Evolutionary conservation across 1,140 invertebrate species (phyloP), one percentile per base, ranked within the genome.

Genomic region (Lordiphosa clarofinis): DNA sequence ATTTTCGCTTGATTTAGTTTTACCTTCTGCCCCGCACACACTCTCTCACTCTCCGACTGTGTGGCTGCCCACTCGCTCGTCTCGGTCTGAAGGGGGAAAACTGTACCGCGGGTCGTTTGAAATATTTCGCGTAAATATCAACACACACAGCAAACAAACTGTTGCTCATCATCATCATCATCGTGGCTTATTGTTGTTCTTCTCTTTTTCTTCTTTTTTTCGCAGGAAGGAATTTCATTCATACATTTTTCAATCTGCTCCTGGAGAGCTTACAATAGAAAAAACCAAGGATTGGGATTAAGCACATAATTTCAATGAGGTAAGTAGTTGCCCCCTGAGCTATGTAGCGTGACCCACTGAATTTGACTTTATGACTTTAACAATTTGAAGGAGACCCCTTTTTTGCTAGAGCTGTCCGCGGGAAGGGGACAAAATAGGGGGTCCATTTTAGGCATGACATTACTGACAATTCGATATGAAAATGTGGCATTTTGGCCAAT

Each of bases 41-140:
- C 15, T 10, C 28, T 39, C 19, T 35, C 39, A 5, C 7, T 37
- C 40, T 37, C 15, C 36, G 19, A 31, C 21, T 42, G 24, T 40
- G 35, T 50, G 31, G 7, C 24, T 56, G 60, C 48, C 21, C 7
- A 37, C 38, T 24, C 62, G 49, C 38, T 46, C 21, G 60, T 53
- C 36, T 66, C 37, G 52, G 42, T 56, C 33, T 67, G 44, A 66
- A 50, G 55, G 76, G 67, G 72, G 48, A 68, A 72, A 74, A 82
- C 76, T 84, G 78, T 84, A 82, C 76, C 71, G 65, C 76, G 78
- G 71, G 58, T 50, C 56, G 76, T 82, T 76, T 82, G 76, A 72
- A 28, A 69, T 69, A 68, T 82, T 84, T 84, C 78, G 76, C 76
- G 76, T 73, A 84, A 82, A 81, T 73, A 81, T 81, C 82, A 81